phyloP scores from a whole-genome alignment of 2,797 vertebrate species.

The Petrocephalus schoutedeni region DNA sequence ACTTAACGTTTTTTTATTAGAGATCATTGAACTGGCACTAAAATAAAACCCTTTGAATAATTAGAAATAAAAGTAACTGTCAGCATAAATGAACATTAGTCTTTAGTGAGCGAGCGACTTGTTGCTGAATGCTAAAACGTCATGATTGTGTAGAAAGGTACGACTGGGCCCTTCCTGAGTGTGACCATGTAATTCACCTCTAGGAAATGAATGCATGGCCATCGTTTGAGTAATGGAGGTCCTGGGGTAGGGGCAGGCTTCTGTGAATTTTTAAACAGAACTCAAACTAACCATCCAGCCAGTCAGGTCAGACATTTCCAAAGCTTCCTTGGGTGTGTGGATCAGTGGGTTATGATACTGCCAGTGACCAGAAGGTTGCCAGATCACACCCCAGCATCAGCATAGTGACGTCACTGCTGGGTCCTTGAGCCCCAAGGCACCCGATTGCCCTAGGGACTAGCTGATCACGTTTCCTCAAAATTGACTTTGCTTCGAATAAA shows the following conservation, averaged over 20 bases:
- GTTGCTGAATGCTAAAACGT: conserved; percentile 11
- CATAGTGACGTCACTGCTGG: not conserved
- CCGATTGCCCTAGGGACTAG: not conserved
- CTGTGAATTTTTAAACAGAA: conserved; percentile 19
- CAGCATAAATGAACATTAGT: conserved; percentile 31
- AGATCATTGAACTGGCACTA: conserved; percentile 49
- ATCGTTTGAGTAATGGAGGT: not conserved
- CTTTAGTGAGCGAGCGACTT: conserved; percentile 32
- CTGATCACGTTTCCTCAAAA: not conserved
- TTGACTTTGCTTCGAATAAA: not conserved
- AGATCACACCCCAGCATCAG: not conserved
- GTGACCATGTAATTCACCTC: conserved; percentile 10
- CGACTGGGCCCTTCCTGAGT: not conserved
- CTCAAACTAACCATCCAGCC: not conserved
- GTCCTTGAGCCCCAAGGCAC: not conserved
- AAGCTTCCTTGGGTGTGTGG: not conserved
- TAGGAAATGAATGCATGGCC: conserved; percentile 19
- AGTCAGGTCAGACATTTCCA: not conserved
- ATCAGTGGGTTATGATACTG: not conserved
- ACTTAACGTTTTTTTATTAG: conserved; percentile 52
- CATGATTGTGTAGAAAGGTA: conserved; percentile 25
- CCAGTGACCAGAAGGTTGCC: not conserved
- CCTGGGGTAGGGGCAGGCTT: not conserved
- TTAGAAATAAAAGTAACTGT: conserved; percentile 41
- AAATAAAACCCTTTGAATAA: conserved; percentile 30